Base-by-base conservation (phyloP, 2,113 vertebrate genomes). In the Brachirus orientalis region DNA sequence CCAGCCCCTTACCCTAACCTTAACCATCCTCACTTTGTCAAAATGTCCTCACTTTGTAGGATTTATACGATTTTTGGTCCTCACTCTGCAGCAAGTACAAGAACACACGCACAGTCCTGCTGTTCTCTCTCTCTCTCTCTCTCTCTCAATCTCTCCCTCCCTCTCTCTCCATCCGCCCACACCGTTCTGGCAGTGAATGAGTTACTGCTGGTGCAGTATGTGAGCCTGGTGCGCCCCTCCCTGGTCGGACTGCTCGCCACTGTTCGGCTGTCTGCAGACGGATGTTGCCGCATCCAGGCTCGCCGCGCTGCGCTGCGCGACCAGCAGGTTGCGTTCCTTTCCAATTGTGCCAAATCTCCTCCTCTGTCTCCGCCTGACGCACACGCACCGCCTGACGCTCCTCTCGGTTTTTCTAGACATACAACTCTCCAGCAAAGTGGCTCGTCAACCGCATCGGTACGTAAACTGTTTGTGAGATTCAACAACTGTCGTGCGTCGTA, bases 261-360 rank as follows among this genome's bases (percentile, higher is more conserved):
- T 56, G 65, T 2, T 66, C 47, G 51, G 55, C 65, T 38, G 61
- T 80, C 80, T 82, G 69, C 84, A 86, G 83, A 83, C 81, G 69
- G 81, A 77, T 73, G 81, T 73, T 88, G 87, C 82, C 75, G 89
- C 86, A 90, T 83, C 87, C 53, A 45, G 77, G 71, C 52, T 78
- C 73, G 76, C 70, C 16, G 44, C 44, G 44, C 44, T 45, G 37
- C 48, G 69, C 79, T 60, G 53, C 69, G 69, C 72, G 69, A 54
- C 75, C 67, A 47, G 69, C 69, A 81, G 81, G 75, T 68, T 76
- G 76, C 69, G 72, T 77, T 56, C 61, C 6, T 63, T 57, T 76
- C 80, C 76, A 54, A 73, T 62, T 57, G 72, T 77, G 74, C 83
- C 85, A 84, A 57, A 82, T 84, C 85, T 81, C 80, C 76, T 80